phyloP scores from a whole-genome alignment of 1,140 invertebrate species.

The Apis florea region DNA sequence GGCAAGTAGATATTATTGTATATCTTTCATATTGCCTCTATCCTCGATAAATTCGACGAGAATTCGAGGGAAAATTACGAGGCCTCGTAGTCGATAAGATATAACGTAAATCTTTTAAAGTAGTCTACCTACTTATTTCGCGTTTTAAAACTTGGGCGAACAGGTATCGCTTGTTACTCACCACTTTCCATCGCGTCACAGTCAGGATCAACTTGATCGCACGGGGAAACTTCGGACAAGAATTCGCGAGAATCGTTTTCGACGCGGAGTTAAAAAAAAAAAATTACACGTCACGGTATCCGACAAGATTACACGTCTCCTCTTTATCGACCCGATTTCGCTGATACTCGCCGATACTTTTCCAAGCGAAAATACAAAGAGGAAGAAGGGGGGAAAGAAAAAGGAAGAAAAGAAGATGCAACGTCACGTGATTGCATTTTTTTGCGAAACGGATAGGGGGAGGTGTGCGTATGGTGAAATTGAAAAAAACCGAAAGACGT shows the following conservation, averaged over 20 bases:
- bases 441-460: neutral
- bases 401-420: too few species aligned
- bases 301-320: slow-evolving; percentile 3
- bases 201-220: neutral
- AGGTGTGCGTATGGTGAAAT: neutral
- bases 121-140: neutral
- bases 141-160: neutral
- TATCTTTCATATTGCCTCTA: too few species aligned
- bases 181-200: slow-evolving; percentile 15
- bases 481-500: slow-evolving; percentile 3
- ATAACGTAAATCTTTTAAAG: neutral
- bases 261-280: neutral
- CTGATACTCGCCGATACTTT: neutral
- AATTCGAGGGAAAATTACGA: neutral
- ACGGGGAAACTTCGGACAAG: neutral
- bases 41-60: too few species aligned
- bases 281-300: slow-evolving; percentile 10
- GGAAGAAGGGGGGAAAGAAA: too few species aligned
- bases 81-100: neutral
- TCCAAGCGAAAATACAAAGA: neutral
- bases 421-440: neutral
- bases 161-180: too few species aligned
- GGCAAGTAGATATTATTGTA: too few species aligned
- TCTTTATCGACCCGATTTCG: slow-evolving; percentile 9
- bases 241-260: neutral